phyloP scores from a whole-genome alignment of 2,113 vertebrate species.

The Corapipo altera region DNA sequence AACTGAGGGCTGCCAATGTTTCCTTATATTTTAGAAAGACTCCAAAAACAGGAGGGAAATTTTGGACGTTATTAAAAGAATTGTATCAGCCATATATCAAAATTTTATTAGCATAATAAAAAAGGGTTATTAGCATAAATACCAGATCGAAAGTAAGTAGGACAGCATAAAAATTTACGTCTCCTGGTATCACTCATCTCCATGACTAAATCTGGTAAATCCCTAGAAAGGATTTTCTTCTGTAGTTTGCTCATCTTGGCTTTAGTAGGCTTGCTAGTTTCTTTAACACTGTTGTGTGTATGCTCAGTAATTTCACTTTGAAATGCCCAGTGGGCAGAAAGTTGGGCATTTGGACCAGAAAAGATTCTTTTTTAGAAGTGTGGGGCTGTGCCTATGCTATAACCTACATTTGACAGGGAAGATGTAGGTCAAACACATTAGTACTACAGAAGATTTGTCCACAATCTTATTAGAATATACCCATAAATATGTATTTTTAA shows the following conservation, averaged over 20 bases:
- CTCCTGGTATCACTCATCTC: background rate
- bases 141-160: background rate
- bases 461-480: background rate
- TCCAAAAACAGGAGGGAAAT: background rate
- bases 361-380: background rate
- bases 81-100: background rate
- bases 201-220: background rate
- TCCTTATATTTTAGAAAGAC: background rate
- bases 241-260: background rate
- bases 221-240: background rate
- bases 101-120: background rate
- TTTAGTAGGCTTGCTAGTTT: background rate
- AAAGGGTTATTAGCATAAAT: background rate
- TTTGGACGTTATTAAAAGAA: background rate
- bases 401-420: background rate
- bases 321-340: background rate
- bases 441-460: background rate
- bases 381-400: background rate
- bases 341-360: background rate
- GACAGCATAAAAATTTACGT: background rate
- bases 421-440: background rate
- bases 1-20: background rate
- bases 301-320: background rate
- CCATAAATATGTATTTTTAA: accelerated
- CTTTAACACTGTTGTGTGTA: background rate